Evolutionary conservation across 1,140 invertebrate species (phyloP), one percentile per base, ranked within the genome.

Genomic region (Drosophila grimshawi): DNA sequence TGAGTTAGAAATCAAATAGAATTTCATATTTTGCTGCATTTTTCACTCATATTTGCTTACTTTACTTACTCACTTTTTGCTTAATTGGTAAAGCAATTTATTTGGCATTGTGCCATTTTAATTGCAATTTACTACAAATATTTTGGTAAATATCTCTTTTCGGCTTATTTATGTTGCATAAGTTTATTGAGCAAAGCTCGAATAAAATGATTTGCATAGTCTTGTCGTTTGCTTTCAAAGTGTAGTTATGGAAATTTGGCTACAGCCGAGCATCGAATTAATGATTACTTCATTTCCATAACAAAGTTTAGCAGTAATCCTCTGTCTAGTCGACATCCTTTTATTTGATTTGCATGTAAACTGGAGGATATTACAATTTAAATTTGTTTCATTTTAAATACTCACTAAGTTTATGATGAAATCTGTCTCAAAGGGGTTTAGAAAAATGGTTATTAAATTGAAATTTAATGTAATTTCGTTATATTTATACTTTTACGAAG

Each of bases 331-430:
- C 11, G 53, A 59, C 41, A 8, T 43, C 39, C 6, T 41, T 80
- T 71, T 53, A 74, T 81, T 52, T 10, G 62, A 45, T 78, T 75
- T 75, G 70, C 55, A 85, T 86, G 80, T 45, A 82, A 82, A 82
- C 80, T 64, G 6, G 10, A 4, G 3, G 39, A n/a, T 61, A 76
- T 79, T 1, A 19, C 19, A 19, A 19, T 19, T 19, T 19, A 1
- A 19, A 19, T 19, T 19, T 19, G 2, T 19, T 19, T 55, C 32
- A 69, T 48, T 71, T 79, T 83, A 67, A 76, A 83, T 41, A 66
- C 57, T 57, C 51, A 1, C 3, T 10, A 7, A 78, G 60, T 51
- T 33, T n/a, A 29, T 35, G 29, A 57, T 39, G 7, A 19, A 19
- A 19, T 35, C 45, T 3, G 7, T 0, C 5, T 43, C 1, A 37